Conservation (phyloP, 2,113 vertebrate genomes). For the Clinocottus analis region DNA sequence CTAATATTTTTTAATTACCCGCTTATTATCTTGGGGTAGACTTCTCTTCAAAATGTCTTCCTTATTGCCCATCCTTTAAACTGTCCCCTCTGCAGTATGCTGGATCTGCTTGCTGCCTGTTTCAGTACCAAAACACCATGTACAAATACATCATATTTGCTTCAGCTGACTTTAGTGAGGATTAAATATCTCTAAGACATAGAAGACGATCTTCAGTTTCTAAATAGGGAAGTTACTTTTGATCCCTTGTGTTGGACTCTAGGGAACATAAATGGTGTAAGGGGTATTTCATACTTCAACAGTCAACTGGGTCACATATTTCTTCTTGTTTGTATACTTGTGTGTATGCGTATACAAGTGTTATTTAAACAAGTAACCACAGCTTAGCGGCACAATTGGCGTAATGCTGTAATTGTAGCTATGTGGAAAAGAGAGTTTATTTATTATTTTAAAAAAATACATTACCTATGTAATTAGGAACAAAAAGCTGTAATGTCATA, state of each 20-base stretch:
- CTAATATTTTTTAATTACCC: not conserved
- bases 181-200: not conserved
- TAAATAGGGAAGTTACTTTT: not conserved
- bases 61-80: conserved; percentile 24
- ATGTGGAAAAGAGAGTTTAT: not conserved
- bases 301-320: not conserved
- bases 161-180: not conserved
- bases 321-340: not conserved
- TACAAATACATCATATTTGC: conserved; percentile 3
- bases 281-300: not conserved
- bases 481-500: not conserved
- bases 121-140: conserved; percentile 32
- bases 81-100: conserved; percentile 22
- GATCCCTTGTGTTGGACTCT: not conserved
- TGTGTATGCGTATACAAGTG: not conserved
- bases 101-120: conserved; percentile 24
- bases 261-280: not conserved
- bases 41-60: not conserved
- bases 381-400: not conserved
- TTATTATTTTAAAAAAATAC: not conserved
- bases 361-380: not conserved
- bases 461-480: not conserved
- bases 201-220: not conserved
- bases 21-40: not conserved
- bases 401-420: not conserved